A percentile compares a stretch with the other conserved stretches of the same genome.
These are phyloP conservation scores for Drosophila tsacasi DNA, from an alignment of 1,140 invertebrate genomes.

Conservation along the genomic window DNA sequence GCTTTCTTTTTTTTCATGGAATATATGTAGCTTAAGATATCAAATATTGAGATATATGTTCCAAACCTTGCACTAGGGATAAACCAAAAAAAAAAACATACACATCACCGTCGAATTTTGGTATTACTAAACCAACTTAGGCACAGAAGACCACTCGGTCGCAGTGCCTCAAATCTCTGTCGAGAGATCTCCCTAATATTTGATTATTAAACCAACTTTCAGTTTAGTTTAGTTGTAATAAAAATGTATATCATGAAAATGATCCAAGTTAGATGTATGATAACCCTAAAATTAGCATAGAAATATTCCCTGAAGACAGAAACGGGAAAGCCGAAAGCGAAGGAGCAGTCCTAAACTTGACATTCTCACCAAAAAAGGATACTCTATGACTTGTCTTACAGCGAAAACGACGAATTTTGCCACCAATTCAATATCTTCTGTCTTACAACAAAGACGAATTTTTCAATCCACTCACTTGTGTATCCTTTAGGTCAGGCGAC, in stretches of 20 bases:
- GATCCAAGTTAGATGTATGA: no score
- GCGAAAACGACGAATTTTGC: background rate
- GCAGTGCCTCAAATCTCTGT: no score
- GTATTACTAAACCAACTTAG: background rate
- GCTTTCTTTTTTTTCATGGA: no score
- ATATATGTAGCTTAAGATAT: no score
- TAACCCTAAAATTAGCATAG: background rate
- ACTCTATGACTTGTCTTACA: background rate
- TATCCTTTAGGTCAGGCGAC: constrained; percentile 18
- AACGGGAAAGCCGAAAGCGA: no score
- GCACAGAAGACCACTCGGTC: no score
- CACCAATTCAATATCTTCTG: background rate
- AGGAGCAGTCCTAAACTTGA: background rate
- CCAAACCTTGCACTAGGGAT: no score
- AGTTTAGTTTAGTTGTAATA: no score
- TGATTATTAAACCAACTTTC: background rate
- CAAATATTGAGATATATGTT: no score
- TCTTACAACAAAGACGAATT: background rate
- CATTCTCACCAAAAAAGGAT: background rate
- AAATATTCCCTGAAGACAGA: background rate
- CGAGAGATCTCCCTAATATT: no score
- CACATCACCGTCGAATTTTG: no score
- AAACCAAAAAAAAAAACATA: no score
- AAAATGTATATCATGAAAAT: background rate
- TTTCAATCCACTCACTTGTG: constrained; percentile 16